Percentiles rank a stretch among this genome's conserved stretches.
These are phyloP conservation scores for Dendrophyllia cribrosa DNA, from an alignment of 64 coral and sea anemone genomes.

Conservation along the genomic window DNA sequence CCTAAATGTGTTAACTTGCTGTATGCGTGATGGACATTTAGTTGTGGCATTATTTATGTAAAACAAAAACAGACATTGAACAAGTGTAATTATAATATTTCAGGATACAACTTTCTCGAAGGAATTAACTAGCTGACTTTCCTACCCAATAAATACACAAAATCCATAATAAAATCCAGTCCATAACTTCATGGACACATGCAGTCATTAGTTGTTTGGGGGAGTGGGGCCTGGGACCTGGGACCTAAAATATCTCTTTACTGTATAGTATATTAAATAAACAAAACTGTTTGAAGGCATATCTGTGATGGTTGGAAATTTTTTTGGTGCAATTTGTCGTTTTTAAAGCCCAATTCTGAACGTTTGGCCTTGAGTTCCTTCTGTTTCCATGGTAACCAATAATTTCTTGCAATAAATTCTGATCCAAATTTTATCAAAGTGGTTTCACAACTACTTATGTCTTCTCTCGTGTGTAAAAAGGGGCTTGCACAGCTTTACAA, in stretches of 20 bases:
- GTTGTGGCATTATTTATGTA: constrained; percentile 54
- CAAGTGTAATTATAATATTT: constrained; percentile 33
- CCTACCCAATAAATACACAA: constrained; percentile 40
- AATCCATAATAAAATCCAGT: constrained; percentile 49
- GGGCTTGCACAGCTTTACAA: constrained; percentile 3
- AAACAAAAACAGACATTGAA: constrained; percentile 47
- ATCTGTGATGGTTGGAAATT: constrained; percentile 24
- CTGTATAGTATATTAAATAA: constrained; percentile 34
- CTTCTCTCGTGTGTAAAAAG: constrained; percentile 6
- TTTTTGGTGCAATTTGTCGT: neutral
- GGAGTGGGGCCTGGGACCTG: constrained; percentile 45
- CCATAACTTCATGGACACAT: constrained; percentile 34
- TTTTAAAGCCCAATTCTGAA: constrained; percentile 46
- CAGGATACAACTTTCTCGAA: neutral
- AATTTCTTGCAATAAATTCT: constrained; percentile 30
- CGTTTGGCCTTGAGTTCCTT: constrained; percentile 39
- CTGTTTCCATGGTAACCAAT: constrained; percentile 25
- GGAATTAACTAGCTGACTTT: constrained; percentile 51
- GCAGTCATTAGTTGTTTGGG: constrained; percentile 39
- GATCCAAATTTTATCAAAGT: constrained; percentile 16
- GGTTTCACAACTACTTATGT: constrained; percentile 19
- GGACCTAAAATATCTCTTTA: constrained; percentile 58
- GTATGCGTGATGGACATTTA: constrained; percentile 13
- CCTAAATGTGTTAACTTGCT: constrained; percentile 17
- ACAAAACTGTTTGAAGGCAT: constrained; percentile 36